These are phyloP conservation scores for Pipistrellus kuhlii DNA, from an alignment of 2,797 vertebrate genomes.

Conservation along the genomic window DNA sequence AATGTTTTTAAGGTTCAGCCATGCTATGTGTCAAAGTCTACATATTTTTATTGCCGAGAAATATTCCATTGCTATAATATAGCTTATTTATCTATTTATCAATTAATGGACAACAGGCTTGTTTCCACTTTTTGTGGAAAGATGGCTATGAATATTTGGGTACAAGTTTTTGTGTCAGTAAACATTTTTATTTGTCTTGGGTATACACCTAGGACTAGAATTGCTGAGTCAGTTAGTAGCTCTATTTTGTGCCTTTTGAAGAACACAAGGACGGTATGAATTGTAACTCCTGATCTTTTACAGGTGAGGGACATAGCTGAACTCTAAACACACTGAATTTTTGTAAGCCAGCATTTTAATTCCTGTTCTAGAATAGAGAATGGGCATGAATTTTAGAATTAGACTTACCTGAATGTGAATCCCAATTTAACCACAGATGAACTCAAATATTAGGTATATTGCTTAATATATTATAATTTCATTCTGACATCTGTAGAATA, in stretches of 20 bases:
- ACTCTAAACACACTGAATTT: not conserved
- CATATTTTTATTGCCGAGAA: not conserved
- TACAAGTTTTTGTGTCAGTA: not conserved
- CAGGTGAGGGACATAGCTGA: not conserved
- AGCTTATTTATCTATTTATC: not conserved
- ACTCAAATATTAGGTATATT: not conserved
- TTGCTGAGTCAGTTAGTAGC: not conserved
- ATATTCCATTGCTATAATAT: not conserved
- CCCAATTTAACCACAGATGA: not conserved
- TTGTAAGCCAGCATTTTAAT: not conserved
- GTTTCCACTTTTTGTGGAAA: not conserved
- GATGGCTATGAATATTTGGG: not conserved
- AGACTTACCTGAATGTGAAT: not conserved
- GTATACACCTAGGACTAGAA: not conserved
- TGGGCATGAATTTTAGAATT: not conserved
- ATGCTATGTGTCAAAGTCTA: not conserved
- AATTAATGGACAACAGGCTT: not conserved
- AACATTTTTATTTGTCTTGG: not conserved
- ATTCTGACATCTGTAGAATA: not conserved
- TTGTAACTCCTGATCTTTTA: not conserved
- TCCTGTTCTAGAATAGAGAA: not conserved
- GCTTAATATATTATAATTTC: not conserved
- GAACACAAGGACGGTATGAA: not conserved
- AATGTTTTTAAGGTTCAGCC: not conserved
- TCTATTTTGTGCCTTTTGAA: not conserved